phyloP scores from a whole-genome alignment of 2,888 invertebrate genomes.

The Pheosia tremula region DNA sequence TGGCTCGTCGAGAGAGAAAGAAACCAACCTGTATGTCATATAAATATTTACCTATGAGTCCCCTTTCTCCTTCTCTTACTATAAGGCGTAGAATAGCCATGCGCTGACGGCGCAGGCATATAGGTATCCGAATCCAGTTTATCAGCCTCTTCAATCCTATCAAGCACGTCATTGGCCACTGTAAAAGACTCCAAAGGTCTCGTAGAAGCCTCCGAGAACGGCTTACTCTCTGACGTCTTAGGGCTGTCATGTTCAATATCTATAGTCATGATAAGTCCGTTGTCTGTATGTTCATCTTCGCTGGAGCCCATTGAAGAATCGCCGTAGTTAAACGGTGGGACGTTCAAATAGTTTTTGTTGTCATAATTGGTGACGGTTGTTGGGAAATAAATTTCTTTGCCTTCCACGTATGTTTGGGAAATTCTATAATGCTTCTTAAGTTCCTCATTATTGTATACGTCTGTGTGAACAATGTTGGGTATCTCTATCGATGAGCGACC shows the following conservation, averaged over 20 bases:
- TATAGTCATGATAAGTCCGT: conserved; percentile 71
- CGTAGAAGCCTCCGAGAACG: conserved; percentile 62
- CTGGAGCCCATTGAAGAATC: conserved; percentile 65
- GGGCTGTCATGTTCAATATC: conserved; percentile 58
- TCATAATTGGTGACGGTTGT: conserved; percentile 49
- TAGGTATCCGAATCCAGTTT: conserved; percentile 52
- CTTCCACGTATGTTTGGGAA: conserved; percentile 77
- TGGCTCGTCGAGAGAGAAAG: no score
- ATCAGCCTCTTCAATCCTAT: conserved; percentile 62
- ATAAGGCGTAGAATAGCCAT: conserved; percentile 63
- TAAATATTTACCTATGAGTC: conserved; percentile 56
- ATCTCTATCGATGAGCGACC: conserved; percentile 73
- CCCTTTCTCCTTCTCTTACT: conserved; percentile 62
- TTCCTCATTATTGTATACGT: conserved; percentile 76
- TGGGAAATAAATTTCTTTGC: conserved; percentile 71
- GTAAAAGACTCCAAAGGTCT: conserved; percentile 53
- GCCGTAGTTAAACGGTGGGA: conserved; percentile 38
- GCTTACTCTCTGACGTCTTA: conserved; percentile 53
- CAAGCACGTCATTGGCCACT: conserved; percentile 40
- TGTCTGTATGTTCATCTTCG: conserved; percentile 64
- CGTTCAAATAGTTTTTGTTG: conserved; percentile 34
- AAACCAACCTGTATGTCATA: neutral
- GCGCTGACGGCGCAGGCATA: conserved; percentile 41
- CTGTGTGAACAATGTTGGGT: conserved; percentile 66
- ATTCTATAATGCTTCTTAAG: conserved; percentile 73